Percentiles rank a stretch among this genome's conserved stretches.
Conservation (phyloP, 1,140 invertebrate genomes). For the Lanistes nyassanus region DNA sequence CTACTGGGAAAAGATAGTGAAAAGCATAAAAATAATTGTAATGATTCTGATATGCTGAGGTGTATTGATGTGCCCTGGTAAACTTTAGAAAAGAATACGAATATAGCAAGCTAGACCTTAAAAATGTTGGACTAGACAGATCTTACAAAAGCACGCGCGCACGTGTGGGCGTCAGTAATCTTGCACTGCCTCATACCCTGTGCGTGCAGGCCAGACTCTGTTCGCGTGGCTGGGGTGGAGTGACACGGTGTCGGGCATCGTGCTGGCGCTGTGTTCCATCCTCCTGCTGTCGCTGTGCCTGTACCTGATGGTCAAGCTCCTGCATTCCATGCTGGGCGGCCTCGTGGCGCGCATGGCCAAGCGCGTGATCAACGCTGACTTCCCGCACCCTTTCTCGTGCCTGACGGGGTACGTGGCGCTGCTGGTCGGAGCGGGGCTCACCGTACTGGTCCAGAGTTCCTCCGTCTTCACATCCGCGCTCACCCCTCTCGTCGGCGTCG, state of each 20-base stretch:
- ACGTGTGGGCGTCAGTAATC: too few relatives aligned
- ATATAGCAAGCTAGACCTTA: slow-evolving; percentile 5
- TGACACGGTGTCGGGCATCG: slow-evolving; percentile 67
- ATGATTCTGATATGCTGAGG: too few relatives aligned
- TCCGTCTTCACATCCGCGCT: slow-evolving; percentile 76
- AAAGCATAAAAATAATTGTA: too few relatives aligned
- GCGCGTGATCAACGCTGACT: slow-evolving; percentile 71
- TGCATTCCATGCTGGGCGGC: slow-evolving; percentile 68
- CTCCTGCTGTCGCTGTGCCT: slow-evolving; percentile 71
- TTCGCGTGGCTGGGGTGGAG: slow-evolving; percentile 54
- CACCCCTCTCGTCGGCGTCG: slow-evolving; percentile 74
- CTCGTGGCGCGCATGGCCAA: slow-evolving; percentile 69
- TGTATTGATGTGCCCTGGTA: too few relatives aligned
- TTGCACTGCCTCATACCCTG: neutral
- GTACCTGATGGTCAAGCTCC: slow-evolving; percentile 71
- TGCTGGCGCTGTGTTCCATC: slow-evolving; percentile 70
- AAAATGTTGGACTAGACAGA: too few relatives aligned
- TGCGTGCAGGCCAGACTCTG: slow-evolving; percentile 44
- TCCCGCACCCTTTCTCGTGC: slow-evolving; percentile 66
- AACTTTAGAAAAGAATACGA: too few relatives aligned
- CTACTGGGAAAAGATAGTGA: too few relatives aligned
- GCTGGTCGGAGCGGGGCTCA: slow-evolving; percentile 72
- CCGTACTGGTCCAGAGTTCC: slow-evolving; percentile 74
- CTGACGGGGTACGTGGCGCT: slow-evolving; percentile 73
- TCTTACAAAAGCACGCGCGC: too few relatives aligned